Percentiles rank a stretch among this genome's conserved stretches.
Conservation (phyloP, 2,888 invertebrate genomes). For the Tetropium fuscum region DNA sequence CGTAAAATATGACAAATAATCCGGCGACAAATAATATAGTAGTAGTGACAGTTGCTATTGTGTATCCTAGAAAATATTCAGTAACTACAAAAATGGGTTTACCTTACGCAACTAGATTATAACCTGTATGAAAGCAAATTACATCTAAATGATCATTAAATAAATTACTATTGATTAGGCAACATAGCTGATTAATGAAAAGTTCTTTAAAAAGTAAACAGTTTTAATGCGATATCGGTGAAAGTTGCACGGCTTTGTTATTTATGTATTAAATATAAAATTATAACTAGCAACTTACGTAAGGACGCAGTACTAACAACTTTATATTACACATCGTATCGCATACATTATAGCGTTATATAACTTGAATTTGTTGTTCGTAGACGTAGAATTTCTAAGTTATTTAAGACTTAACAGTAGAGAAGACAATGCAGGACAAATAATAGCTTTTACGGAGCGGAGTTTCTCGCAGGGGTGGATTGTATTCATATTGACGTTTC, state of each 20-base stretch:
- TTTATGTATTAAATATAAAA: slow-evolving; percentile 44
- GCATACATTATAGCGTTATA: slow-evolving; percentile 18
- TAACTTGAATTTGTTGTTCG: slow-evolving; percentile 29
- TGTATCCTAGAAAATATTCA: no score
- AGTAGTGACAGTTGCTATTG: no score
- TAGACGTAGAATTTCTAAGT: slow-evolving; percentile 19
- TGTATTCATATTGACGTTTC: slow-evolving; percentile 46
- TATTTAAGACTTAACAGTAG: slow-evolving; percentile 7
- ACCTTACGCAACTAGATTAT: no score
- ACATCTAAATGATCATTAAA: slow-evolving; percentile 6
- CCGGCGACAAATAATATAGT: no score
- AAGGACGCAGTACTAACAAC: slow-evolving; percentile 32
- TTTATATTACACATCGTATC: slow-evolving; percentile 21
- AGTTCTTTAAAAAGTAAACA: slow-evolving; percentile 22
- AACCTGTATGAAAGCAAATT: neutral
- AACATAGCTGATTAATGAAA: slow-evolving; percentile 1
- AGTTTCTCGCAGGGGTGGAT: slow-evolving; percentile 25
- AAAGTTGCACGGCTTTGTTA: slow-evolving; percentile 44
- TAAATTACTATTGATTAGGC: slow-evolving; percentile 17
- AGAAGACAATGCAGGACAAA: slow-evolving; percentile 19
- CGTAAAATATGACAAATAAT: no score
- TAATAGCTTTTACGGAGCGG: slow-evolving; percentile 23
- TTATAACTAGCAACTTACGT: slow-evolving; percentile 42
- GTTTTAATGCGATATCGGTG: slow-evolving; percentile 28
- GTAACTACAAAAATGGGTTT: no score